phyloP scores from a whole-genome alignment of 2,113 vertebrate species.

The Mirza zaza region DNA sequence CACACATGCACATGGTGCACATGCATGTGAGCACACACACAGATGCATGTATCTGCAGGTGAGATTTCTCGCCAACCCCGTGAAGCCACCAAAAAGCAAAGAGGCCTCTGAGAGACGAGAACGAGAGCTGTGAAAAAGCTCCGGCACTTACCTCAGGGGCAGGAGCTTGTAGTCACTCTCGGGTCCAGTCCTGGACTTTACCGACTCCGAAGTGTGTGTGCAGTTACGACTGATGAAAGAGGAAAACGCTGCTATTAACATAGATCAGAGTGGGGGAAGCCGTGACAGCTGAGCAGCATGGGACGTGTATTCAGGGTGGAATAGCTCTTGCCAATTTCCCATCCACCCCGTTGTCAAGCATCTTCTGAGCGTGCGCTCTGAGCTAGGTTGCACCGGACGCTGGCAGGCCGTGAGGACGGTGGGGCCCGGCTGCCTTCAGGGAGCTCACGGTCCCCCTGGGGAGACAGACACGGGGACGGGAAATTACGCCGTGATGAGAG shows the following conservation, averaged over 20 bases:
- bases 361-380: background rate
- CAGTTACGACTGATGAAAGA: background rate
- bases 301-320: rapidly evolving
- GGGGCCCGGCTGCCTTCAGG: background rate
- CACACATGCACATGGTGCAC: too few species aligned
- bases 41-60: background rate
- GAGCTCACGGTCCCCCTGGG: background rate
- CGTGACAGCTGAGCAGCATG: rapidly evolving
- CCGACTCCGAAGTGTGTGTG: rapidly evolving
- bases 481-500: background rate
- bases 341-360: background rate
- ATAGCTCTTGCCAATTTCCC: background rate
- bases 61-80: background rate
- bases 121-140: background rate
- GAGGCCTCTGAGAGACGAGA: background rate
- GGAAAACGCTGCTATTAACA: too few species aligned
- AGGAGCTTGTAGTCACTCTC: background rate
- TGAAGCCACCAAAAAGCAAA: background rate
- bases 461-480: background rate
- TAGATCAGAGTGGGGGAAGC: background rate
- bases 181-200: background rate
- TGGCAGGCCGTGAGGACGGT: too few species aligned
- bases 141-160: background rate
- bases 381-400: background rate
- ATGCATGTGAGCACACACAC: too few species aligned